Base-by-base conservation (phyloP, 1,140 invertebrate species). In the Drosophila parvula region DNA sequence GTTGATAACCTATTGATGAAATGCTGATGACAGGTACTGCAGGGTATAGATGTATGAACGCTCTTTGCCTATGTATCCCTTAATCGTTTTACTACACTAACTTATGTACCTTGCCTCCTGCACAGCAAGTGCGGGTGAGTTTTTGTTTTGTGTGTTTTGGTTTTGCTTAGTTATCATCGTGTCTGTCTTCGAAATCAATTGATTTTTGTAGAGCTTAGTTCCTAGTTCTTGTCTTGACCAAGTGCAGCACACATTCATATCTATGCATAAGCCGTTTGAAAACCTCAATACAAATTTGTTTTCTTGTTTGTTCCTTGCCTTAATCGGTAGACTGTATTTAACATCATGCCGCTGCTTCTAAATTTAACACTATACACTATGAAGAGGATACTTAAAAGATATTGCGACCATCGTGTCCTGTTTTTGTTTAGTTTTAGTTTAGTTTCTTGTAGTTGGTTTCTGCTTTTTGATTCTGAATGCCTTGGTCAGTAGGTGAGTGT, bases 361-460 rank as follows among this genome's bases (percentile, higher is more conserved):
- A 60, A 60, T 77, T 86, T 88, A 88, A 88, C 83, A 88, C 83
- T 88, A 88, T 88, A 88, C 83, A 88, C 84, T 88, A 88, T 78
- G 73, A 88, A 88, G 80, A 89, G 65, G 84, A 70, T 86, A 77
- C 83, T 88, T 88, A 88, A 89, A 74, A 88, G 76, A 70, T 88
- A 88, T 88, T 88, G 83, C 83, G 83, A 88, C 83, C 83, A 83
- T 88, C 84, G 73, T 84, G 81, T 89, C 82, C 77, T 88, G 74
- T 63, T 58, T 89, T 80, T 63, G 64, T 84, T 83, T 80, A 41
- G 56, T 22, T 83, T 78, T 76, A 76, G 61, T 75, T 76, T 55
- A 55, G 51, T 55, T 55, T 55, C 16, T 76, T 77, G 73, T 77
- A 77, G 74, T 90, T 88, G 76, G 78, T 77, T 67, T 61, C 48